Evolutionary conservation across 2,888 invertebrate species (phyloP), one percentile per base, ranked within the genome.

Genomic region (Clitarchus hookeri): DNA sequence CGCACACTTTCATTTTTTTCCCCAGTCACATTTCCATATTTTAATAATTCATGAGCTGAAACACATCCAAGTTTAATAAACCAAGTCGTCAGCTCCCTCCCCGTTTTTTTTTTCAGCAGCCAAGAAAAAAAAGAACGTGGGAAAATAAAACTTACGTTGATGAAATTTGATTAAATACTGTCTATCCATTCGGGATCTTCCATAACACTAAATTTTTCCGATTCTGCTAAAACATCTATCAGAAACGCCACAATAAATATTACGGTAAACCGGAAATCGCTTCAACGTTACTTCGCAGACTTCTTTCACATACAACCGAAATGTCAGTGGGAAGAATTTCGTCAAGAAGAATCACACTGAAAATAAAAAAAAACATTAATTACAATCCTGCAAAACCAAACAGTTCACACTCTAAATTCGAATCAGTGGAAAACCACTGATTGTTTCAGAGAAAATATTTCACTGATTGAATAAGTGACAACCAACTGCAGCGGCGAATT

Each of bases 41-140:
- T 65, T 65, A 65, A 65, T 65, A 65, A 65, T 65, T 65, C 65
- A 65, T 65, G 65, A 65, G 65, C 65, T 65, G 65, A 65, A 65
- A 65, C 65, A 65, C 65, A 65, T 65, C 65, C 65, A 65, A 65
- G 23, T 65, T 65, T 65, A 65, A 65, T 65, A 65, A 65, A 65
- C 65, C 65, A 65, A 65, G 65, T 65, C 65, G 65, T 65, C 65
- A 48, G 48, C 16, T 65, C 65, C 19, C 16, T 65, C 65, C 19
- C 23, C 19, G 48, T 48, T 48, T 48, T 48, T 65, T 65, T 23
- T 23, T n/a, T 9, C 65, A 36, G 36, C 36, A 4, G 36, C 4
- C 36, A 65, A 65, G 1, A 65, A 65, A 65, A 65, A 65, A 65
- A 65, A 65, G 1, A 65, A n/a, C 8, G 19, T 65, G 65, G 65